Evolutionary conservation across 2,888 invertebrate species (phyloP), one percentile per base, ranked within the genome.

Genomic region (Drosophila anomelani): DNA sequence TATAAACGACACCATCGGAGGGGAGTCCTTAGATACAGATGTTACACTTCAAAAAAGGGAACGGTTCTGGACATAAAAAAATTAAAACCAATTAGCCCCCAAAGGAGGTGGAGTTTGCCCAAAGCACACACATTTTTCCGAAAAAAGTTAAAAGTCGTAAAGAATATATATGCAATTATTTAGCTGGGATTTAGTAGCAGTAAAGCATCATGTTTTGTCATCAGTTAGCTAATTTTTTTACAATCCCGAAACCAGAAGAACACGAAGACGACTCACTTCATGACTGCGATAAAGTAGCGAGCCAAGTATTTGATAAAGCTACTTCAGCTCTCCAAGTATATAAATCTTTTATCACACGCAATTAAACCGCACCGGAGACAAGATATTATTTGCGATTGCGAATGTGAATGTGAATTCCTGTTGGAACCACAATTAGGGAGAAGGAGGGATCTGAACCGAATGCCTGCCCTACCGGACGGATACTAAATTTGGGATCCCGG

Each of bases 261-360:
- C 32, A 44, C 32, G 38, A 72, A 47, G 56, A 75, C 75, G 55
- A 85, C 84, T 85, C 73, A 85, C 84, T 83, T 55, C 84, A 88
- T 75, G 29, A 17, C 47, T 12, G 75, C 77, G 69, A 73, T 70
- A 44, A 71, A 60, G 75, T 63, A 74, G 69, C 60, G 26, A 47
- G 20, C n/a, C 53, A 58, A 51, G 43, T 85, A 60, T 77, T 79
- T 79, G 70, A 61, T 67, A 64, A 79, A 70, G 75, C 78, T 80
- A 72, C 80, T 69, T 43, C 29, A 43, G 57, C 59, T 71, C 49
- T 68, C 59, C 47, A 46, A 57, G 59, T 46, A 36, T 63, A 82
- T 87, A 83, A 83, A 85, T 82, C 68, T 76, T 81, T 77, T 87
- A 87, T 76, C 56, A 64, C 69, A 71, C 73, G 20, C 66, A 85